Percentiles rank a stretch among this genome's conserved stretches.
phyloP scores from a whole-genome alignment of 2,888 invertebrate genomes.

The Rhagonycha lutea region DNA sequence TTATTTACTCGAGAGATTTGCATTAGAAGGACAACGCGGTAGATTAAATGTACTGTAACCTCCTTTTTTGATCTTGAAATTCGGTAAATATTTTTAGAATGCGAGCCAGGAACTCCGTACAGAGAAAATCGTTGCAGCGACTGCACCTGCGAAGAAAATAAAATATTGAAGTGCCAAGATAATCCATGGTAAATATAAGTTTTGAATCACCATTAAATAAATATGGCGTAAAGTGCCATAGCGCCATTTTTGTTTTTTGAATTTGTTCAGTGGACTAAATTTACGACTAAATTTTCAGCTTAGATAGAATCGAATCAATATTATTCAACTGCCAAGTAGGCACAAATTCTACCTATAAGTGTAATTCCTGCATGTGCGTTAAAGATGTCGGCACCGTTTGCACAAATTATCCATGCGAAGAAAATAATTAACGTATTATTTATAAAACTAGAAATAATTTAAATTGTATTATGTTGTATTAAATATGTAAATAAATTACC shows the following conservation, averaged over 20 bases:
- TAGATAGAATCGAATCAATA: not conserved
- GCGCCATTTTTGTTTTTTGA: not conserved
- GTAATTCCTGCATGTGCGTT: conserved; percentile 15
- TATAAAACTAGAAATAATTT: not conserved
- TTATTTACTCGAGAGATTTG: not conserved
- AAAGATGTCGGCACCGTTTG: conserved; percentile 18
- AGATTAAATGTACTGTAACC: not conserved
- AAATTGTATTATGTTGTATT: conserved; percentile 1
- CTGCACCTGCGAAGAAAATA: conserved; percentile 6
- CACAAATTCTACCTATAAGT: not conserved
- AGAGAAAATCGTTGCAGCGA: conserved; percentile 17
- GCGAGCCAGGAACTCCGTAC: conserved; percentile 6
- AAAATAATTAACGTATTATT: not conserved
- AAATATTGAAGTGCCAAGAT: not conserved
- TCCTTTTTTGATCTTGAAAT: not conserved
- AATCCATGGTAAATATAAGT: conserved; percentile 4
- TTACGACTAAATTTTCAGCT: not conserved
- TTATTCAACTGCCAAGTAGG: conserved; percentile 15
- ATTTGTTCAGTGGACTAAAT: not conserved
- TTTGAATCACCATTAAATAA: not conserved
- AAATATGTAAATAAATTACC: not conserved
- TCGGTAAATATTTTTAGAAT: conserved; percentile 2
- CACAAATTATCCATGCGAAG: conserved; percentile 9
- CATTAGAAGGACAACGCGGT: not conserved
- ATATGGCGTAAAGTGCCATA: not conserved